Conservation (phyloP, 1,140 invertebrate genomes). For the Papilio aristodemus region DNA sequence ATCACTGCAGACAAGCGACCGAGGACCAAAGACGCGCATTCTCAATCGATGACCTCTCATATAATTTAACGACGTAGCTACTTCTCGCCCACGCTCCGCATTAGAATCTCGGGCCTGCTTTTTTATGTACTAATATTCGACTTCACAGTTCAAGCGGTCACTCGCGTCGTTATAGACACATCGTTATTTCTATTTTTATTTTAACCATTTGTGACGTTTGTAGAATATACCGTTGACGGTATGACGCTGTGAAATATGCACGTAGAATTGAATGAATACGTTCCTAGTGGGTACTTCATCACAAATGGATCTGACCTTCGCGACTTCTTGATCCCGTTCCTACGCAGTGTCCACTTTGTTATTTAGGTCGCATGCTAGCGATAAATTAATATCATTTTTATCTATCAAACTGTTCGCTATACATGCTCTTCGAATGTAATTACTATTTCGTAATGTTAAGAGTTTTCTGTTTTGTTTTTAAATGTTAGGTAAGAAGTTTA, state of each 20-base stretch:
- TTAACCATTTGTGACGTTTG: slow-evolving; percentile 34
- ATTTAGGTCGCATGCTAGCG: slow-evolving; percentile 57
- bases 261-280: slow-evolving; percentile 44
- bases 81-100: slow-evolving; percentile 60
- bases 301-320: slow-evolving; percentile 76
- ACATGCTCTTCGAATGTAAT: not conserved
- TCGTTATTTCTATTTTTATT: slow-evolving; percentile 43
- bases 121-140: slow-evolving; percentile 54
- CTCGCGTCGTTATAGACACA: slow-evolving; percentile 38
- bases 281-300: slow-evolving; percentile 65
- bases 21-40: slow-evolving; percentile 42
- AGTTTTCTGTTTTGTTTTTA: not conserved
- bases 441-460: not conserved
- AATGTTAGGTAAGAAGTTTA: slow-evolving; percentile 1
- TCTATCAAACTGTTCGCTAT: not conserved
- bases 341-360: slow-evolving; percentile 62
- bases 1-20: slow-evolving; percentile 21
- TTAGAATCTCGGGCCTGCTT: slow-evolving; percentile 45
- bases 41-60: slow-evolving; percentile 70
- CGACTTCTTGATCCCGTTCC: slow-evolving; percentile 72
- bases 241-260: slow-evolving; percentile 37
- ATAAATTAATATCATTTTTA: slow-evolving; percentile 41
- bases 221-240: slow-evolving; percentile 29
- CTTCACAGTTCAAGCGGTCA: slow-evolving; percentile 44
- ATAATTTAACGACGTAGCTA: slow-evolving; percentile 60